phyloP scores from a whole-genome alignment of 2,797 vertebrate genomes.

The Ictinia mississippiensis region DNA sequence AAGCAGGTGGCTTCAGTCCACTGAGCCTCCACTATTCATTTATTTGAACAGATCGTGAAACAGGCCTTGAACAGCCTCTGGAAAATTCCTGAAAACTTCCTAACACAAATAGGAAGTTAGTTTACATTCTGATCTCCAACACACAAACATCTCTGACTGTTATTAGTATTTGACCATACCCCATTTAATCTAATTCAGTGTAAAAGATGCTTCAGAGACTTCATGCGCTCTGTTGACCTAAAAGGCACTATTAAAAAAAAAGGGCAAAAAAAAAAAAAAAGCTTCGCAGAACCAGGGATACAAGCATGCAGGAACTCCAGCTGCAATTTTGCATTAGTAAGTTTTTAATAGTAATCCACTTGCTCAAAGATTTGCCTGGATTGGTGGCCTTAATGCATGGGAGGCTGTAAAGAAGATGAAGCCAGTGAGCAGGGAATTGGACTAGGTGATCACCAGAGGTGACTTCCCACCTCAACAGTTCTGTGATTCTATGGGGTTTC shows the following conservation, averaged over 20 bases:
- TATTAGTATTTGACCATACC: not conserved
- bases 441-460: not conserved
- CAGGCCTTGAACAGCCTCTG: not conserved
- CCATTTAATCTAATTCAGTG: not conserved
- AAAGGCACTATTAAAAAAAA: not conserved
- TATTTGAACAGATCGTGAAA: not conserved
- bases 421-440: not conserved
- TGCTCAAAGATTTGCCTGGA: not conserved
- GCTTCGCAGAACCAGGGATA: not conserved
- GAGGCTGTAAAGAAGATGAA: not conserved
- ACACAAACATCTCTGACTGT: not conserved
- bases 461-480: not conserved
- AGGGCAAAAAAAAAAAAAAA: not conserved
- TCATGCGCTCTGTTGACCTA: not conserved
- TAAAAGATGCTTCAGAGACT: not conserved
- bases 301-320: not conserved
- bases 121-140: not conserved
- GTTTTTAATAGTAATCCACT: not conserved
- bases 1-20: not conserved
- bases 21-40: not conserved
- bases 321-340: not conserved
- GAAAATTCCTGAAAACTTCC: not conserved
- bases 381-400: not conserved
- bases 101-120: not conserved
- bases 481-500: not conserved